Base-by-base conservation (phyloP, 2,113 vertebrate genomes). In the Sporophila hypoxantha region DNA sequence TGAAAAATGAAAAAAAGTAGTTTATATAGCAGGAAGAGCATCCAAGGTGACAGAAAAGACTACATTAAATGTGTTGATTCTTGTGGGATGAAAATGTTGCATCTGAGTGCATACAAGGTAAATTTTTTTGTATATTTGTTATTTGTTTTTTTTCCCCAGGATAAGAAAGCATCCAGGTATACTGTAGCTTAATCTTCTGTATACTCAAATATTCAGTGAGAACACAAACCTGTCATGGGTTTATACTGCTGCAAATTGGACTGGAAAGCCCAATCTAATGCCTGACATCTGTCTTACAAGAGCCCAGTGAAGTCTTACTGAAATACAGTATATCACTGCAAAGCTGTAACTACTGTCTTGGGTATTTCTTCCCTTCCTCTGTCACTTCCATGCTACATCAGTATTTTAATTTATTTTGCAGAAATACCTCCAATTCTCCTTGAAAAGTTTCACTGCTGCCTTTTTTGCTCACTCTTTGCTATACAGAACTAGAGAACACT, bases 341-440 rank as follows among this genome's bases (percentile, higher is more conserved):
- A 89, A 90, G 56, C 41, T 74, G n/a, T 90, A 93, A 85, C 61
- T 86, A 82, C 61, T 80, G n/a, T 60, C 76, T 90, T 76, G 84
- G 32, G 27, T 30, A 85, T 88, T 93, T 76, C 49, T 90, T 84
- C 52, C 12, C 5, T 44, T 85, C 60, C 87, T 88, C 75, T 88
- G 42, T 82, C 78, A 66, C 76, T 92, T 94, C 44, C 76, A 82
- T 6, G 26, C 36, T 87, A 70, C 49, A 76, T 44, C 60, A 73
- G 26, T 80, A 67, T 76, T 91, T 93, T 76, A 90, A 91, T 92
- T 81, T 85, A 85, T 87, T 91, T 76, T 79, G 9, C 30, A 84
- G 30, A 37, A 47, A 41, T 60, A 68, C 8, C 8, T 91, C 36
- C 36, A 86, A 30, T 78, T 92, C 69, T 92, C 73, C 88, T 90